Conservation (phyloP, 2,113 vertebrate species). For the Eurypyga helias region DNA sequence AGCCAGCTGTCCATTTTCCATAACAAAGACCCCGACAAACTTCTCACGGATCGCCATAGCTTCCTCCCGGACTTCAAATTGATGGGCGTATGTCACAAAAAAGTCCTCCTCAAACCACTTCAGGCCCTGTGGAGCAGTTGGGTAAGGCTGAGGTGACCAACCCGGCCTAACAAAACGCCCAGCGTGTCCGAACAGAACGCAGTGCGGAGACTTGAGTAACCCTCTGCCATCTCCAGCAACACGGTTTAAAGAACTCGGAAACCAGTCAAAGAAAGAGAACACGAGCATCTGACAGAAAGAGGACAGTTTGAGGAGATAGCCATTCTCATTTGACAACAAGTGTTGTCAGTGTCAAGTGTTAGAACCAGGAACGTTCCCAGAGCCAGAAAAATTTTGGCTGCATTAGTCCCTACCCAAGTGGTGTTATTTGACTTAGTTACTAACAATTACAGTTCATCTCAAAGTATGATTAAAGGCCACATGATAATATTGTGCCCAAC, state of each 20-base stretch:
- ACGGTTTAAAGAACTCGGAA: conserved; percentile 38
- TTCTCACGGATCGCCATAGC: background rate
- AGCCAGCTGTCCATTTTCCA: background rate
- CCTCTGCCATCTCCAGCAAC: conserved; percentile 62
- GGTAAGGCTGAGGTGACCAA: conserved; percentile 27
- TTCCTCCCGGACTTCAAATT: conserved; percentile 65
- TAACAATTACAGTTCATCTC: background rate
- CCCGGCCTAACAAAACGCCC: conserved; percentile 69
- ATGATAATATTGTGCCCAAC: background rate
- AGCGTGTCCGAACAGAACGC: conserved; percentile 67
- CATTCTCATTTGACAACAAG: conserved; percentile 38
- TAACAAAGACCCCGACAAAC: background rate
- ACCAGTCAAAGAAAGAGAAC: background rate
- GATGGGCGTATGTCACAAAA: conserved; percentile 48
- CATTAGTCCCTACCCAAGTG: background rate
- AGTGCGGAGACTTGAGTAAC: conserved; percentile 62
- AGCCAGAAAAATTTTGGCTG: background rate
- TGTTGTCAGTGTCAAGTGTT: too few relatives aligned
- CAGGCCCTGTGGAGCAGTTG: too few relatives aligned
- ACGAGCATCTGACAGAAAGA: background rate
- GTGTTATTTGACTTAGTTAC: conserved; percentile 10
- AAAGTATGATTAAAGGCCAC: background rate
- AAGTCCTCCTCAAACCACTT: conserved; percentile 40
- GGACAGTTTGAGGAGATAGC: background rate
- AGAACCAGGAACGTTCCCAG: conserved; percentile 44